Evolutionary conservation across 2,888 invertebrate species (phyloP).

Genomic region (Ptilodon capucinus): DNA sequence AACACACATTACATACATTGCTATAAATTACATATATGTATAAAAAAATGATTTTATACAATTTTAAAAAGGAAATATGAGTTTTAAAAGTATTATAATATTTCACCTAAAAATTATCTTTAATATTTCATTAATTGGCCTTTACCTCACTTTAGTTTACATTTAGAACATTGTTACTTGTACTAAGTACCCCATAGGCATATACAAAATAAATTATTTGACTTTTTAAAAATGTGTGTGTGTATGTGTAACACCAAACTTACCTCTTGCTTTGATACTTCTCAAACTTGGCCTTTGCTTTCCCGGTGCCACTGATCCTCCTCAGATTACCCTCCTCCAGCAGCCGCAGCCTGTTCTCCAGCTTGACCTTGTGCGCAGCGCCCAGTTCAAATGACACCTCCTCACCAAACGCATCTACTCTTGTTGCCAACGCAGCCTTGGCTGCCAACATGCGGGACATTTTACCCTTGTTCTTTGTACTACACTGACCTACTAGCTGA

Average conservation of each 20-base stretch:
- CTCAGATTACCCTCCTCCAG: conserved; percentile 93
- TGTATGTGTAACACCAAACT: conserved; percentile 31
- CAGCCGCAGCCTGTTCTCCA: conserved; percentile 90
- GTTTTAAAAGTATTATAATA: too few species aligned
- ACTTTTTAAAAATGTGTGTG: too few species aligned
- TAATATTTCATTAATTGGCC: too few species aligned
- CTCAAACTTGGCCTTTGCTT: conserved; percentile 94
- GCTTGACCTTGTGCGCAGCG: conserved; percentile 92
- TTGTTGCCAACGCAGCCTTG: conserved; percentile 95
- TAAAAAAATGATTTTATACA: too few species aligned
- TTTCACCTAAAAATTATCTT: too few species aligned
- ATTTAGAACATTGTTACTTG: too few species aligned
- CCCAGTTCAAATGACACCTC: conserved; percentile 92
- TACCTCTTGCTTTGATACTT: conserved; percentile 93
- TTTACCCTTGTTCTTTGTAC: conserved; percentile 95
- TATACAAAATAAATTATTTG: too few species aligned
- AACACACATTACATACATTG: background rate
- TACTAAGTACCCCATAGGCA: too few species aligned
- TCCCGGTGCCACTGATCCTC: conserved; percentile 94
- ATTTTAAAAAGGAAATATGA: background rate
- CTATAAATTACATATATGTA: too few species aligned
- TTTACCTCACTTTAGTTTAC: too few species aligned
- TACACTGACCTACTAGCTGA: conserved; percentile 94
- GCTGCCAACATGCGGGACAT: conserved; percentile 98
- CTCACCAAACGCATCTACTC: conserved; percentile 98